Evolutionary conservation across 2,888 invertebrate species (phyloP), one percentile per base, ranked within the genome.

Genomic region (Drosophila greeni): DNA sequence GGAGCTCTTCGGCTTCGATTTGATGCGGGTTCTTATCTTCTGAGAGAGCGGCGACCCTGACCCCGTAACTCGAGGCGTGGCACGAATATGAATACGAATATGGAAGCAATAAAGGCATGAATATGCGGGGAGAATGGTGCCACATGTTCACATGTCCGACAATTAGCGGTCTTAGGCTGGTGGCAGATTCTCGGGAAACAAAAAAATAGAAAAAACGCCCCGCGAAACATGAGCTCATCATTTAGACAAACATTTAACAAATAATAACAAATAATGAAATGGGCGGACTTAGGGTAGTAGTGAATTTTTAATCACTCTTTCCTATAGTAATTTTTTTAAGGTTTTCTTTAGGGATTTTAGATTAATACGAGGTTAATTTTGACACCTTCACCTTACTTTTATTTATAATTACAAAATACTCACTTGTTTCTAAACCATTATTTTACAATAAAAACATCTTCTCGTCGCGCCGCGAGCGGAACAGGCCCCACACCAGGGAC

Each of bases 401-500:
- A n/a, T n/a, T n/a, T n/a, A n/a, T n/a, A n/a, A n/a, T n/a, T n/a
- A n/a, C n/a, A n/a, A n/a, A n/a, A n/a, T n/a, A n/a, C n/a, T n/a
- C n/a, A n/a, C n/a, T n/a, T n/a, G n/a, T n/a, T n/a, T n/a, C n/a
- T n/a, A n/a, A n/a, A n/a, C n/a, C n/a, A n/a, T n/a, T n/a, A n/a
- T n/a, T n/a, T n/a, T n/a, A n/a, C n/a, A n/a, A n/a, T n/a, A n/a
- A n/a, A n/a, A n/a, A n/a, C 99, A 99, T 99, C 85, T 95, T 94
- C 1, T 94, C 94, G 86, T 99, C 97, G 9, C 94, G 89, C 74
- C 93, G 94, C 40, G 95, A 97, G 61, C 94, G 93, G 90, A 97
- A 99, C 48, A 99, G 90, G 0, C 98, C 99, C 95, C 98, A 98
- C 0, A 99, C 92, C 5, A 99, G 90, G 83, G 95, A 97, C 85